Conservation (phyloP, 2,797 vertebrate species). For the Lepidocolaptes lacrymiger region DNA sequence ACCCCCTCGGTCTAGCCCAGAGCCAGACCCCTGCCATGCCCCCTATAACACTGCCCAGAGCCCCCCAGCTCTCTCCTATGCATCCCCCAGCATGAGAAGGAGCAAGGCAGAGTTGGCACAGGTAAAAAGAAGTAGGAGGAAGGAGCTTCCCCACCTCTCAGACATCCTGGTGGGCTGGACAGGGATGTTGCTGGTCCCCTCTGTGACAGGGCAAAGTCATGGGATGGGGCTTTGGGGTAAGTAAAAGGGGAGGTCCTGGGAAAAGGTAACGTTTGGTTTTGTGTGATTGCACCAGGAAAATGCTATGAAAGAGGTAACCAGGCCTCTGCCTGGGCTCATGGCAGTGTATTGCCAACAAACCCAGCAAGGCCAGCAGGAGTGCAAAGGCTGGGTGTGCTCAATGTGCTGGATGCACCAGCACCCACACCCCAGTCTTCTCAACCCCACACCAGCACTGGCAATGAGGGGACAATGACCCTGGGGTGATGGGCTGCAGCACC, state of each 20-base stretch:
- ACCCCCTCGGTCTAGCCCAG: background rate
- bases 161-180: background rate
- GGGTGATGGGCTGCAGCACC: background rate
- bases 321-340: background rate
- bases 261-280: background rate
- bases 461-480: fast-evolving
- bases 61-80: background rate
- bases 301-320: background rate
- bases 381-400: fast-evolving
- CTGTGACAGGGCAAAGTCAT: background rate
- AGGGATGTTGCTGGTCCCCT: background rate
- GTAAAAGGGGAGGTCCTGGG: background rate
- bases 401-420: background rate
- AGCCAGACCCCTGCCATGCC: background rate
- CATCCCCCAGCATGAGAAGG: background rate
- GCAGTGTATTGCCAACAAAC: background rate
- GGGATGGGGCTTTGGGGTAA: background rate
- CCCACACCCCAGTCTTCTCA: background rate
- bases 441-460: background rate
- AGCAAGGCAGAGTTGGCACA: background rate
- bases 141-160: background rate
- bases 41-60: background rate
- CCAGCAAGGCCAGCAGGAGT: background rate
- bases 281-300: background rate
- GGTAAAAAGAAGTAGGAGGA: background rate